Evolutionary conservation across 2,888 invertebrate species (phyloP).

Genomic region (Heliconius sara): DNA sequence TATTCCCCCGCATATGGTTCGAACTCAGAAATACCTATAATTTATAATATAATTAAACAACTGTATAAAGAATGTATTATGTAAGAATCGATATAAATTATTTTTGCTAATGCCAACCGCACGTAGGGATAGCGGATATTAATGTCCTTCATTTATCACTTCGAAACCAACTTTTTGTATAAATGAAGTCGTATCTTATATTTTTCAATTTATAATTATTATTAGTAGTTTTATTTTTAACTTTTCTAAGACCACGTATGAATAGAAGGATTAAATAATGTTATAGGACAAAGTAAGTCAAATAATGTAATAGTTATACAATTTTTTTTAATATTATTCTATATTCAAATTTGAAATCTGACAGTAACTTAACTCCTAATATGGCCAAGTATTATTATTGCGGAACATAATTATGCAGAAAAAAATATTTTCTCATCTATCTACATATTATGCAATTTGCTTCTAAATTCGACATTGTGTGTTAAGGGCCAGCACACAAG

Average conservation of each 20-base stretch:
- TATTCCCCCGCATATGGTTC: background rate
- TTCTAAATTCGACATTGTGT: too few species aligned
- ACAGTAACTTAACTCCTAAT: too few species aligned
- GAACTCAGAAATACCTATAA: background rate
- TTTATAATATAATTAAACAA: background rate
- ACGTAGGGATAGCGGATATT: conserved; percentile 16
- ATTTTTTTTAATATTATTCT: too few species aligned
- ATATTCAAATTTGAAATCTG: too few species aligned
- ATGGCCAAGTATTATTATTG: too few species aligned
- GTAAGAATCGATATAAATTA: conserved; percentile 8
- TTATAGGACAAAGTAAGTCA: too few species aligned
- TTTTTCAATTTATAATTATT: background rate
- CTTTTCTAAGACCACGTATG: background rate
- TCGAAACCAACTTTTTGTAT: background rate
- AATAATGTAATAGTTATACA: too few species aligned
- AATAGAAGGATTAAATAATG: background rate
- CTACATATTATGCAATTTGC: too few species aligned
- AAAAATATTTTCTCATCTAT: too few species aligned
- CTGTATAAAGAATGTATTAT: background rate
- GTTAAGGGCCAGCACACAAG: too few species aligned
- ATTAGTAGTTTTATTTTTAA: background rate
- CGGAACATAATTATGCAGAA: too few species aligned
- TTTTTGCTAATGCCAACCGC: conserved; percentile 24
- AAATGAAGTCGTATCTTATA: background rate
- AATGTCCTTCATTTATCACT: conserved; percentile 28